These are phyloP conservation scores for Thunnus maccoyii DNA, from an alignment of 2,113 vertebrate species.

Conservation along the genomic window DNA sequence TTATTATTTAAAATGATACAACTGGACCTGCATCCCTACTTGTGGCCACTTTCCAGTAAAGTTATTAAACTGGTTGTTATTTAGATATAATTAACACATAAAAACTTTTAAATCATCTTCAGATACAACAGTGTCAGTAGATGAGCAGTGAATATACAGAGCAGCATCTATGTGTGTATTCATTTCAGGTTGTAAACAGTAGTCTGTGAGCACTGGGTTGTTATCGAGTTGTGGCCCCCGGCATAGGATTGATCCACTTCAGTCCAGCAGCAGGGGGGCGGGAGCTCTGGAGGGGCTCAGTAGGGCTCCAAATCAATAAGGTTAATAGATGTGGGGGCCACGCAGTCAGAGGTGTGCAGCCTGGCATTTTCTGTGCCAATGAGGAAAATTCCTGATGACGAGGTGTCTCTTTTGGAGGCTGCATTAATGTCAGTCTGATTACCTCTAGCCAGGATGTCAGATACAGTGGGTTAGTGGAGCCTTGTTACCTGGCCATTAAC, in stretches of 20 bases:
- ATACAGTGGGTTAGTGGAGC: constrained; percentile 81
- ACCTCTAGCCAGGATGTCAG: constrained; percentile 84
- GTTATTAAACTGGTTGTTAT: neutral
- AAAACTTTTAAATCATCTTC: constrained; percentile 24
- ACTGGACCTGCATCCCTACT: neutral
- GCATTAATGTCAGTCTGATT: constrained; percentile 92
- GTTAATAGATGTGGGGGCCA: constrained; percentile 96
- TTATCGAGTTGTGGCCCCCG: constrained; percentile 92
- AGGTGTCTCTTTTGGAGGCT: constrained; percentile 90
- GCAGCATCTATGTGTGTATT: constrained; percentile 77
- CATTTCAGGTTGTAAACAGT: constrained; percentile 85
- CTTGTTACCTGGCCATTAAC: constrained; percentile 87
- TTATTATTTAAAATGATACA: neutral
- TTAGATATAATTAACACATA: constrained; percentile 7
- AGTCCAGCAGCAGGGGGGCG: constrained; percentile 90
- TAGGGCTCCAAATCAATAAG: constrained; percentile 94
- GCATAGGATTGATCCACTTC: constrained; percentile 95
- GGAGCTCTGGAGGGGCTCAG: constrained; percentile 92
- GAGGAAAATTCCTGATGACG: constrained; percentile 94
- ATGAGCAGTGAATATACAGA: constrained; percentile 57
- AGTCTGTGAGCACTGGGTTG: constrained; percentile 83
- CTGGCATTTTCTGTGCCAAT: constrained; percentile 93
- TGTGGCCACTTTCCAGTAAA: neutral
- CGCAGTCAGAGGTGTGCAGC: constrained; percentile 92
- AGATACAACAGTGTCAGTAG: constrained; percentile 5